Conservation (phyloP, 2,797 vertebrate genomes). For the Gila robusta region DNA sequence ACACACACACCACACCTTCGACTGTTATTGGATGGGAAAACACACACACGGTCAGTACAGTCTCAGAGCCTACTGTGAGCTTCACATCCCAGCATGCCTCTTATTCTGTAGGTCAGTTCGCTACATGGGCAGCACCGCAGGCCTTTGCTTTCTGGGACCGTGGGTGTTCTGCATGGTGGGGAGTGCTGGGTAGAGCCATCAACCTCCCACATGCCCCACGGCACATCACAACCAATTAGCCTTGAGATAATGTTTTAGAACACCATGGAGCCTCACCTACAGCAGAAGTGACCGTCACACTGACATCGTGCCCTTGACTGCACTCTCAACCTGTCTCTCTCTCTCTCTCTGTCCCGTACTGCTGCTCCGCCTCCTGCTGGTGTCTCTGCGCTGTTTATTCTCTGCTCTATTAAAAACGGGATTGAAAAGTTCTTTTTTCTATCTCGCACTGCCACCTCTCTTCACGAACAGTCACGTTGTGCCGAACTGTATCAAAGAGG, state of each 20-base stretch:
- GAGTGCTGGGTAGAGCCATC: constrained; percentile 42
- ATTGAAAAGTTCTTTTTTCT: constrained; percentile 57
- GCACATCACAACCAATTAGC: constrained; percentile 59
- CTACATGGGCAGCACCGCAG: constrained; percentile 52
- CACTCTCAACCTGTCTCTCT: neutral
- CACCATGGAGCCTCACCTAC: constrained; percentile 41
- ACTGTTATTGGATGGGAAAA: constrained; percentile 40
- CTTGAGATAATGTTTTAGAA: constrained; percentile 55
- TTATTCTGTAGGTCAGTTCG: constrained; percentile 55
- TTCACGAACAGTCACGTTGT: constrained; percentile 60
- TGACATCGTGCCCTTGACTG: constrained; percentile 49
- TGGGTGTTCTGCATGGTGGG: constrained; percentile 33
- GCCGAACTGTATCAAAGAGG: constrained; percentile 71
- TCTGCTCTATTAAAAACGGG: constrained; percentile 58
- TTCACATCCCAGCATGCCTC: constrained; percentile 50
- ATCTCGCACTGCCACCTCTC: constrained; percentile 27
- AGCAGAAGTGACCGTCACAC: constrained; percentile 44
- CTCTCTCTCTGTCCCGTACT: neutral
- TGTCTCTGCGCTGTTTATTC: constrained; percentile 57
- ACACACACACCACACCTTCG: constrained; percentile 10
- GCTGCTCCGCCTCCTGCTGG: constrained; percentile 12
- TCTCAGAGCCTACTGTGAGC: constrained; percentile 49
- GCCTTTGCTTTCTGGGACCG: constrained; percentile 24
- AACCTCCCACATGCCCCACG: constrained; percentile 50
- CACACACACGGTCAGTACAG: constrained; percentile 21